Conservation (phyloP, 2,888 invertebrate genomes). For the Tinea semifulvella region DNA sequence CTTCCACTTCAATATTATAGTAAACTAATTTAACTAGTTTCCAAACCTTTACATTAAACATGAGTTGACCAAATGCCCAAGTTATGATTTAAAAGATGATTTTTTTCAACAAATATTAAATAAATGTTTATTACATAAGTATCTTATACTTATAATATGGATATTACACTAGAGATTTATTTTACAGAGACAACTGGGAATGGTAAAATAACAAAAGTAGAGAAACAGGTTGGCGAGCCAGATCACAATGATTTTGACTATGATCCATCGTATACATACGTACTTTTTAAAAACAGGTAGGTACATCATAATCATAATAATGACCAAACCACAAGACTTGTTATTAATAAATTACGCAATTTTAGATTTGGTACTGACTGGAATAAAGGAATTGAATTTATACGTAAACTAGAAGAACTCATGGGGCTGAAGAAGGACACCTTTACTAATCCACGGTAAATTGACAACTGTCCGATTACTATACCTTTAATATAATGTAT, state of each 20-base stretch:
- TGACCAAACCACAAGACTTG: not conserved
- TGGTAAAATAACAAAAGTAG: constrained; percentile 28
- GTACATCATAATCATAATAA: constrained; percentile 1
- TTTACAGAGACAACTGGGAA: constrained; percentile 20
- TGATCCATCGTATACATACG: constrained; percentile 82
- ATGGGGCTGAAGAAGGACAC: constrained; percentile 71
- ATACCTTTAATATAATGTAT: constrained; percentile 11
- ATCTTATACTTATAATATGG: too few species aligned
- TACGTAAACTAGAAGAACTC: constrained; percentile 73
- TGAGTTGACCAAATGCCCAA: too few species aligned
- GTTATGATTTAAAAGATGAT: too few species aligned
- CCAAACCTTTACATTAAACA: too few species aligned
- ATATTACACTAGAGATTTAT: not conserved
- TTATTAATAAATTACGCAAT: not conserved
- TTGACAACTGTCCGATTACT: constrained; percentile 15
- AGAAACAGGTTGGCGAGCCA: constrained; percentile 28
- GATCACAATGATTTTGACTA: constrained; percentile 70
- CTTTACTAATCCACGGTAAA: constrained; percentile 72
- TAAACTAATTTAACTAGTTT: too few species aligned
- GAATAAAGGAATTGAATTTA: constrained; percentile 78
- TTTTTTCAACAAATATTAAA: too few species aligned
- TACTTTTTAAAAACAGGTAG: constrained; percentile 79
- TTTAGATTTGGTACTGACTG: constrained; percentile 61
- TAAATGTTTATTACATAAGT: too few species aligned
- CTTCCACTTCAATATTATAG: too few species aligned